phyloP scores from a whole-genome alignment of 2,113 vertebrate genomes.

The Scomber japonicus region DNA sequence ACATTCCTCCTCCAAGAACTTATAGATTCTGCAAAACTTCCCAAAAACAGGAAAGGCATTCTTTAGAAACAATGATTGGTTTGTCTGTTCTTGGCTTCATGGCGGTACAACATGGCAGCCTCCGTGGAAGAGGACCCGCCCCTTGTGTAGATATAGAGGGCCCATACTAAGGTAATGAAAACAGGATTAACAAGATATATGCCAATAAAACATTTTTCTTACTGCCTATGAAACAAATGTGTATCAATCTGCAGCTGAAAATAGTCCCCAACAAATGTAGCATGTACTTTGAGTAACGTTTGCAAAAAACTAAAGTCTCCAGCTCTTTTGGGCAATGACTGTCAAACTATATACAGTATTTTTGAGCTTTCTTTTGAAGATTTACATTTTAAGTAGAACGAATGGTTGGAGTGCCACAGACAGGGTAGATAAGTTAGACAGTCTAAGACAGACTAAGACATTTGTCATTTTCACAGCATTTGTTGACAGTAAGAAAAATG shows the following conservation, averaged over 20 bases:
- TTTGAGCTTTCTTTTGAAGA: background rate
- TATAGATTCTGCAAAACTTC: no score
- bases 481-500: background rate
- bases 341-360: no score
- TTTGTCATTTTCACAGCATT: background rate
- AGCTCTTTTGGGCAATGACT: background rate
- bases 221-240: background rate
- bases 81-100: no score
- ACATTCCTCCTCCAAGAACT: no score
- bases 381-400: background rate
- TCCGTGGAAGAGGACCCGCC: no score
- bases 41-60: no score
- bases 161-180: no score
- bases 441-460: background rate
- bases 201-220: no score
- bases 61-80: no score
- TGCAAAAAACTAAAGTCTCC: background rate
- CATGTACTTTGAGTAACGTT: background rate
- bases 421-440: background rate
- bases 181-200: no score
- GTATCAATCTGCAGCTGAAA: conserved; percentile 5
- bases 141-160: no score
- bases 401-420: background rate
- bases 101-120: no score
- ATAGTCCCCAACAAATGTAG: background rate